Conservation (phyloP, 2,797 vertebrate species). For the Acanthornis magna region DNA sequence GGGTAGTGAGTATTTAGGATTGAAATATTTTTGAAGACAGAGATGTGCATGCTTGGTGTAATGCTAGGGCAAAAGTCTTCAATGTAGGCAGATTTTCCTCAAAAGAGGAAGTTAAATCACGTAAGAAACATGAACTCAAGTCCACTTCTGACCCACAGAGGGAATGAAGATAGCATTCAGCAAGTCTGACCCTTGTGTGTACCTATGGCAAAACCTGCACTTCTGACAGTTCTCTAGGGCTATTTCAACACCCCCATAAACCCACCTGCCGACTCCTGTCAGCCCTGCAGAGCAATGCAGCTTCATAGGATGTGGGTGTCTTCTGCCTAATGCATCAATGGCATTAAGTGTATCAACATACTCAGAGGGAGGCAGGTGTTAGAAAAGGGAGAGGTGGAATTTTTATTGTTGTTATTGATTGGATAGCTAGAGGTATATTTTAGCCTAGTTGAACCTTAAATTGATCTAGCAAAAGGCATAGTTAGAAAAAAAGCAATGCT, state of each 20-base stretch:
- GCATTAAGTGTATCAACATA: background rate
- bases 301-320: background rate
- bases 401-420: background rate
- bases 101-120: slow-evolving; percentile 24
- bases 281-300: background rate
- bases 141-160: background rate
- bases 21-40: background rate
- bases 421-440: background rate
- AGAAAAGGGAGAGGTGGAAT: background rate
- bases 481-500: background rate
- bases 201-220: background rate
- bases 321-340: background rate
- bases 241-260: background rate
- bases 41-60: background rate
- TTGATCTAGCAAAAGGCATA: background rate
- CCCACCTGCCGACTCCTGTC: background rate
- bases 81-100: slow-evolving; percentile 4
- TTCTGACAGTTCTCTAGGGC: background rate
- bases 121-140: background rate
- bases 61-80: slow-evolving; percentile 26
- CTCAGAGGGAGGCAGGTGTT: background rate
- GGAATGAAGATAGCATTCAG: background rate
- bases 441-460: background rate
- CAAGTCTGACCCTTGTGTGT: background rate
- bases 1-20: background rate